Evolutionary conservation across 2,113 vertebrate species (phyloP).

Genomic region (Grallaria varia): DNA sequence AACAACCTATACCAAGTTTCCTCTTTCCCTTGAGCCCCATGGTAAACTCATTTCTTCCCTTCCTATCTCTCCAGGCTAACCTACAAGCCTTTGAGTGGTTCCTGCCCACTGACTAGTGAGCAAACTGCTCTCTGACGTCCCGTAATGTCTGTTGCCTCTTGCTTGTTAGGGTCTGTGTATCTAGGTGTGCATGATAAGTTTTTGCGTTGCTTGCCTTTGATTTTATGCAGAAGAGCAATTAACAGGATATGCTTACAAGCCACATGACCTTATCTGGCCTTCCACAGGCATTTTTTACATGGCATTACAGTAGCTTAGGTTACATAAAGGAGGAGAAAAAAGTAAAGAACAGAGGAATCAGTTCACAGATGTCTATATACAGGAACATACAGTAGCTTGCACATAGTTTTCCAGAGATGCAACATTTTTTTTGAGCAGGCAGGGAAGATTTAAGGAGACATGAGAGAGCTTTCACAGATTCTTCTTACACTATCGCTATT

Average conservation of each 20-base stretch:
- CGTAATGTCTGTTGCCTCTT: neutral
- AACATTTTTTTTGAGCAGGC: accelerated
- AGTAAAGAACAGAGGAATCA: neutral
- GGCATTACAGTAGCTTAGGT: neutral
- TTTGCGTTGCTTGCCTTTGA: neutral
- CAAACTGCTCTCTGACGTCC: neutral
- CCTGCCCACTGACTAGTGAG: neutral
- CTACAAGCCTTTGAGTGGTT: neutral
- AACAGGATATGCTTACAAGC: neutral
- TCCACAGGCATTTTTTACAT: neutral
- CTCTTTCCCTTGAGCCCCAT: neutral
- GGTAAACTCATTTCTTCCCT: neutral
- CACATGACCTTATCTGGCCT: neutral
- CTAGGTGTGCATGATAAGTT: neutral
- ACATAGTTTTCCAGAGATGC: neutral
- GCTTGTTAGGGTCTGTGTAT: neutral
- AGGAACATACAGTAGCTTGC: neutral
- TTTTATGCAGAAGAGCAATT: neutral
- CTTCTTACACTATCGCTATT: neutral
- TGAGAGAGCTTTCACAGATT: neutral
- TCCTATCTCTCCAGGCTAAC: neutral
- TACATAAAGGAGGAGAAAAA: neutral
- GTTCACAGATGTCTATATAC: neutral
- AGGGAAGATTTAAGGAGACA: neutral
- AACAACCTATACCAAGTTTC: neutral